Evolutionary conservation across 2,797 vertebrate species (phyloP).

Genomic region (Kryptolebias ocellatus): DNA sequence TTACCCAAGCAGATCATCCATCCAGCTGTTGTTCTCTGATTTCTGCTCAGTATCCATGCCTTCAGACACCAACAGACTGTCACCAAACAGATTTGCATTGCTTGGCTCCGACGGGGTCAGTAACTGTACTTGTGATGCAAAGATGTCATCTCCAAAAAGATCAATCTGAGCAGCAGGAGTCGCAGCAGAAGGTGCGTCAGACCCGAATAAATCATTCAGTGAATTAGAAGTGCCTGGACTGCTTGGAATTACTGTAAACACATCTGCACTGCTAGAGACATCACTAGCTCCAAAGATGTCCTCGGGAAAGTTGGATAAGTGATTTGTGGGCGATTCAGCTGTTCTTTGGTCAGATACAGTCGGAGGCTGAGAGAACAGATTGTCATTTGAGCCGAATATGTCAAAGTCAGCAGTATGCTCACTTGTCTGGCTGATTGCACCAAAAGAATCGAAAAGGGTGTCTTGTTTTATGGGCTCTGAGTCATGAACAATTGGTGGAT

Average conservation of each 20-base stretch:
- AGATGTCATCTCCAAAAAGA: slow-evolving; percentile 64
- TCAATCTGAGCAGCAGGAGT: slow-evolving; percentile 32
- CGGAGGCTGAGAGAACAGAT: slow-evolving; percentile 36
- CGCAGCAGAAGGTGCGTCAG: slow-evolving; percentile 23
- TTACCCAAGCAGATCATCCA: slow-evolving; percentile 81
- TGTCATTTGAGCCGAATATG: slow-evolving; percentile 61
- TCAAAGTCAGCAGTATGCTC: slow-evolving; percentile 54
- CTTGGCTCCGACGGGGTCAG: slow-evolving; percentile 33
- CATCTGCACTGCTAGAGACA: slow-evolving; percentile 23
- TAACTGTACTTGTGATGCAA: slow-evolving; percentile 45
- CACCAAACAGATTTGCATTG: slow-evolving; percentile 27
- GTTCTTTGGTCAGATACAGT: slow-evolving; percentile 25
- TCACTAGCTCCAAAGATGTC: slow-evolving; percentile 65
- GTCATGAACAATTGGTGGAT: slow-evolving; percentile 23
- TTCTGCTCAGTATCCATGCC: slow-evolving; percentile 35
- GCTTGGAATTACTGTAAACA: slow-evolving; percentile 26
- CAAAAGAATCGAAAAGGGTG: slow-evolving; percentile 23
- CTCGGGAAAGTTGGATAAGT: slow-evolving; percentile 25
- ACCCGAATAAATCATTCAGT: slow-evolving; percentile 55
- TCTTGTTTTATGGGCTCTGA: slow-evolving; percentile 7
- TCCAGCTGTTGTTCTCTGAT: slow-evolving; percentile 72
- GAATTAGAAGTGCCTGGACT: slow-evolving; percentile 23
- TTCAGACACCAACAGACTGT: slow-evolving; percentile 38
- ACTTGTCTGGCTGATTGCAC: slow-evolving; percentile 14
- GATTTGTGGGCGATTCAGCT: slow-evolving; percentile 33